These are phyloP conservation scores for Pelobates fuscus DNA, from an alignment of 2,113 vertebrate genomes.

Conservation along the genomic window DNA sequence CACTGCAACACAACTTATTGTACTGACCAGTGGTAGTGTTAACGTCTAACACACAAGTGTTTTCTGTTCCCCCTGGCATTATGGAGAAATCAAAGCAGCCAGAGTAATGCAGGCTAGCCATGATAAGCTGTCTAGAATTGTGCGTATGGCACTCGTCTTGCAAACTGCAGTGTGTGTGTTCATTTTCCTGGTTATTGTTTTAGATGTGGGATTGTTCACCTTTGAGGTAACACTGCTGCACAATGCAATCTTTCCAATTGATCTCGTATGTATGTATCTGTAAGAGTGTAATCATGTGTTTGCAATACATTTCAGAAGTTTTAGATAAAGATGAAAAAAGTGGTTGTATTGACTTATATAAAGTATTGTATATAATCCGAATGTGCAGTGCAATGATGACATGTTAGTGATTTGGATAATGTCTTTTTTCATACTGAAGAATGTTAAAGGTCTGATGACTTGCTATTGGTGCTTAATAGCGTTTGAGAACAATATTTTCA, in stretches of 20 bases:
- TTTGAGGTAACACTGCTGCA: slow-evolving; percentile 58
- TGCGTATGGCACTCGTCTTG: too few relatives aligned
- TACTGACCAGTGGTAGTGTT: too few relatives aligned
- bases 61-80: too few relatives aligned
- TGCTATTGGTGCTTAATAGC: slow-evolving; percentile 76
- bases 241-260: slow-evolving; percentile 56
- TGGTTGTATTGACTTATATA: slow-evolving; percentile 63
- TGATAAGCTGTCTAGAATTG: too few relatives aligned
- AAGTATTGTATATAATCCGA: slow-evolving; percentile 72
- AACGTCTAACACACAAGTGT: too few relatives aligned
- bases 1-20: too few relatives aligned
- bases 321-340: slow-evolving; percentile 71
- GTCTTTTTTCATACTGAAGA: slow-evolving; percentile 71
- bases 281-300: slow-evolving; percentile 65
- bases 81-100: too few relatives aligned
- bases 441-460: slow-evolving; percentile 69
- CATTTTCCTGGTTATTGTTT: too few relatives aligned
- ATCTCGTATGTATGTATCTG: slow-evolving; percentile 62
- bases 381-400: slow-evolving; percentile 65
- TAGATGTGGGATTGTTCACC: slow-evolving; percentile 43
- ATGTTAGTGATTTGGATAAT: slow-evolving; percentile 65
- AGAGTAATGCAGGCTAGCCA: too few relatives aligned
- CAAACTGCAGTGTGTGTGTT: too few relatives aligned
- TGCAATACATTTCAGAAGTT: slow-evolving; percentile 76
- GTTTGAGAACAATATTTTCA: slow-evolving; percentile 67